A percentile compares a stretch with the other conserved stretches of the same genome.
Conservation (phyloP, 2,113 vertebrate genomes). For the Cyphomyrus discorhynchus region DNA sequence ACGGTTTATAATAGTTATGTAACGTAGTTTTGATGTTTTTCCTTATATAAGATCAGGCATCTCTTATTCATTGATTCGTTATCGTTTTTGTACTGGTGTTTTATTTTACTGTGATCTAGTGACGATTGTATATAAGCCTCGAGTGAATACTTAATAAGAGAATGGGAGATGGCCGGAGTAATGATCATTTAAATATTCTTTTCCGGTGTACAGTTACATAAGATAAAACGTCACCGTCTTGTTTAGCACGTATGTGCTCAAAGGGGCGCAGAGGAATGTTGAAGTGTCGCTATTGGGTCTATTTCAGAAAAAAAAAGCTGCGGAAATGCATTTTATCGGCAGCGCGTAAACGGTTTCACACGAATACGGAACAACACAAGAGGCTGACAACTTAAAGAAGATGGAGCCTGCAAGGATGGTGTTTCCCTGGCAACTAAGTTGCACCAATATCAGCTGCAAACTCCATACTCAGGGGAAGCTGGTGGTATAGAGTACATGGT, state of each 20-base stretch:
- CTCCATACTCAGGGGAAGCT: neutral
- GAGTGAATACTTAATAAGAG: neutral
- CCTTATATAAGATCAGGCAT: neutral
- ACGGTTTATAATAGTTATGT: neutral
- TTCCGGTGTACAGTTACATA: neutral
- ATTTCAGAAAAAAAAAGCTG: neutral
- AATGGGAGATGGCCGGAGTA: neutral
- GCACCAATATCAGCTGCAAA: neutral
- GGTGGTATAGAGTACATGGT: neutral
- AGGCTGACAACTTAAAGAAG: conserved; percentile 6
- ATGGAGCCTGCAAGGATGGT: neutral
- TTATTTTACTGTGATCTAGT: neutral
- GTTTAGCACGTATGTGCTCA: neutral
- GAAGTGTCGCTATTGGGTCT: neutral
- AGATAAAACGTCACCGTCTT: neutral
- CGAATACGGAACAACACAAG: neutral
- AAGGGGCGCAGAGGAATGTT: neutral
- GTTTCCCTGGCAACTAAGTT: conserved; percentile 11
- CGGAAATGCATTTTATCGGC: neutral
- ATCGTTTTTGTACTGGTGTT: neutral
- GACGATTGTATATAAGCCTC: neutral
- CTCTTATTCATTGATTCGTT: neutral
- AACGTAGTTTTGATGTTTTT: neutral
- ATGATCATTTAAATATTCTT: neutral
- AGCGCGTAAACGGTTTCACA: neutral